Evolutionary conservation across 2,888 invertebrate species (phyloP).

Genomic region (Leuctra nigra): DNA sequence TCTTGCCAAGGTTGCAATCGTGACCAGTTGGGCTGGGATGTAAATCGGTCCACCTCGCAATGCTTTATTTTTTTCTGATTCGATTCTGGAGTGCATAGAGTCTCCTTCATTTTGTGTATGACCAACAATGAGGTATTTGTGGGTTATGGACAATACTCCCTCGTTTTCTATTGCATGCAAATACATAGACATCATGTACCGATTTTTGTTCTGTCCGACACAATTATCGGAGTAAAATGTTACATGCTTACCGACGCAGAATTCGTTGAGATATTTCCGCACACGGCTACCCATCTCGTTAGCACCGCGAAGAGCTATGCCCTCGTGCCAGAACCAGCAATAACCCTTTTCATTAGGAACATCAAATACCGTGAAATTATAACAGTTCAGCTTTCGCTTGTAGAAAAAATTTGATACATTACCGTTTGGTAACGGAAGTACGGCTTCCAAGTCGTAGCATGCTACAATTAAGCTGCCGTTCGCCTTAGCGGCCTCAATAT

Average conservation of each 20-base stretch:
- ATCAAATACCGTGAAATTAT: slow-evolving; percentile 13
- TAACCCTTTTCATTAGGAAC: background rate
- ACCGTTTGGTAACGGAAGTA: background rate
- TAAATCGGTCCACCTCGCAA: slow-evolving; percentile 11
- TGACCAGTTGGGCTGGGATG: background rate
- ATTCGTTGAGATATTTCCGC: background rate
- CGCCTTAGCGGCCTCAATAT: background rate
- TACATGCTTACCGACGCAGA: slow-evolving; percentile 1
- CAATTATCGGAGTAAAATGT: slow-evolving; percentile 16
- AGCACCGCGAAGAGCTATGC: slow-evolving; percentile 10
- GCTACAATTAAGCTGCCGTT: background rate
- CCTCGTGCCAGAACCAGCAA: slow-evolving; percentile 16
- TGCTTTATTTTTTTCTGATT: background rate
- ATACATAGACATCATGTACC: slow-evolving; percentile 3
- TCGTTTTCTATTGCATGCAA: background rate
- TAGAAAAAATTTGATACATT: slow-evolving; percentile 7
- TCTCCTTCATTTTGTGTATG: slow-evolving; percentile 16
- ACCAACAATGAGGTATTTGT: slow-evolving; percentile 11
- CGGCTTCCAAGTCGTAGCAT: background rate
- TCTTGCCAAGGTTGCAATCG: background rate
- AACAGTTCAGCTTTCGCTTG: slow-evolving; percentile 4
- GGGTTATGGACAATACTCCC: slow-evolving; percentile 1
- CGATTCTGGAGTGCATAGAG: slow-evolving; percentile 4
- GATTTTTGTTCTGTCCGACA: slow-evolving; percentile 13
- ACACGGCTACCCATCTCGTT: slow-evolving; percentile 8